Percentiles rank a stretch among this genome's conserved stretches.
Conservation (phyloP, 2,888 invertebrate species). For the Drosophila longiperda region DNA sequence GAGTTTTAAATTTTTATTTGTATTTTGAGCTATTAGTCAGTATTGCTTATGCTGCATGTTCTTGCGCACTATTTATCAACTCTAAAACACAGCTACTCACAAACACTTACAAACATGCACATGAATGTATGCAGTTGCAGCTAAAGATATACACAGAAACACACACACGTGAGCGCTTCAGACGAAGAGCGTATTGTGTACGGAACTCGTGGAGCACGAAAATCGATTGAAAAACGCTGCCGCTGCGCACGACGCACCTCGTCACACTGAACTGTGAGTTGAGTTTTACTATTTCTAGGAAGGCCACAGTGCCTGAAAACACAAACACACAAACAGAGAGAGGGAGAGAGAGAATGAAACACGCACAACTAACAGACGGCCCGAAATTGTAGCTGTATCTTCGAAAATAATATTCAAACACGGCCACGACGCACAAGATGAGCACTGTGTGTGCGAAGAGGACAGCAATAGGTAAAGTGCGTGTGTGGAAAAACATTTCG, state of each 20-base stretch:
- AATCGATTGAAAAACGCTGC: constrained; percentile 66
- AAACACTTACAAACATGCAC: constrained; percentile 1
- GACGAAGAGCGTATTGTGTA: constrained; percentile 13
- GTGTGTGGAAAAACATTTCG: constrained; percentile 62
- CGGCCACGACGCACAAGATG: constrained; percentile 42
- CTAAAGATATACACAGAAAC: constrained; percentile 11
- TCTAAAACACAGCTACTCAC: neutral
- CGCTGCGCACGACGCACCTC: constrained; percentile 82
- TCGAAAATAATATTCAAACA: constrained; percentile 59
- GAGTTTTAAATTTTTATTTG: neutral
- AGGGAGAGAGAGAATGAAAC: neutral
- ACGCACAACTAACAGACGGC: constrained; percentile 18
- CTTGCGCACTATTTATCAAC: constrained; percentile 10
- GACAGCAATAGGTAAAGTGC: constrained; percentile 20
- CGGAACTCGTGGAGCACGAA: constrained; percentile 20
- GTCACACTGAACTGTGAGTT: constrained; percentile 78
- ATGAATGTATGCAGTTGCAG: constrained; percentile 15
- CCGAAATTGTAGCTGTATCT: constrained; percentile 69
- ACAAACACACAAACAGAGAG: neutral
- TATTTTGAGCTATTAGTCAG: constrained; percentile 1
- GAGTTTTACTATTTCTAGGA: constrained; percentile 83
- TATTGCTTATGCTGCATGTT: constrained; percentile 30
- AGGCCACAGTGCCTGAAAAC: constrained; percentile 63
- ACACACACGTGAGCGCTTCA: neutral
- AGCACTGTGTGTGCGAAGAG: constrained; percentile 28